Evolutionary conservation across 2,113 vertebrate species (phyloP), one percentile per base, ranked within the genome.

Genomic region (Ptychochromis oligacanthus): DNA sequence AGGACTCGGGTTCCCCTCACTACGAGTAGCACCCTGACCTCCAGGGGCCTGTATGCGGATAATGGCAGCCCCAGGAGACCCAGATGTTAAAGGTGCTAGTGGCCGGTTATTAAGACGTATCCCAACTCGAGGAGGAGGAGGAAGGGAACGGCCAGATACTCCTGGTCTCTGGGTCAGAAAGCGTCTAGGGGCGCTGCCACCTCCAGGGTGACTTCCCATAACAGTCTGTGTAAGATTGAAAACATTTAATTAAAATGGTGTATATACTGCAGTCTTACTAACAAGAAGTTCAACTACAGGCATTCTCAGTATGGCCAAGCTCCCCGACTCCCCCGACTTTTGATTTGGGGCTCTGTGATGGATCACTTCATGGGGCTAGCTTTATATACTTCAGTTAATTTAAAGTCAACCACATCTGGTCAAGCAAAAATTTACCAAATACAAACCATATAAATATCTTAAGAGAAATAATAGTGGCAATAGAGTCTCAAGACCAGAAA

Each of bases 61-160:
- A 22, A 83, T 13, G 0, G 88, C 49, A 6, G 75, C 58, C 64
- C 88, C 87, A 4, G 93, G 70, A 26, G 83, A 83, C 1, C 89
- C 89, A 49, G 92, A 70, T 2, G 89, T 46, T 31, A 84, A 72
- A 62, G 88, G 79, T 17, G 91, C 65, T 3, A 85, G 80, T 6
- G 91, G 64, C 7, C 65, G 87, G 77, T 88, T 91, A 6, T 93
- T 91, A 75, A 94, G 91, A 28, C 91, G 93, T 57, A 96, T 83
- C 24, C 92, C 94, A 55, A 93, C 77, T 28, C 92, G 94, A 38
- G 94, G 92, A 26, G 86, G 89, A 22, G 88, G 81, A 7, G 94
- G 93, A 61, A 77, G 76, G 22, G 93, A 81, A 15, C 91, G 92
- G 7, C 83, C 11, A 3, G 90, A 81, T 7, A 59, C 28, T 20